phyloP scores from a whole-genome alignment of 2,797 vertebrate genomes.

The Pangasius mekongensis region DNA sequence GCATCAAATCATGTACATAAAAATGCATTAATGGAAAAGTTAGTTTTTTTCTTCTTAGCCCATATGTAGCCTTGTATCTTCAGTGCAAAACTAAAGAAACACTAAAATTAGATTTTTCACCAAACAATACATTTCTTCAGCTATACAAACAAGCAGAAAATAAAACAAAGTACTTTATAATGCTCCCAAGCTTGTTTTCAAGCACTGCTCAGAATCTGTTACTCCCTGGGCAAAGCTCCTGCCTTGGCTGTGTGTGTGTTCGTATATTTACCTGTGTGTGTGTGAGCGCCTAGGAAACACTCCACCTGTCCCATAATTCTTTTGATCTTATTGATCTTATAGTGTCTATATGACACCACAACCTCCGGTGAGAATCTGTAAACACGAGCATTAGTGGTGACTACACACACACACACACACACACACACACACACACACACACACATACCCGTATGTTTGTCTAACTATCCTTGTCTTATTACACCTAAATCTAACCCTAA shows the following conservation, averaged over 20 bases:
- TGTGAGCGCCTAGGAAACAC: neutral
- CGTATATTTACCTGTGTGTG: neutral
- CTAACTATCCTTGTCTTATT: no score
- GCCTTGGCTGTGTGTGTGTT: neutral
- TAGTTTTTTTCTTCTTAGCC: neutral
- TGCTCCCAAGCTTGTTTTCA: neutral
- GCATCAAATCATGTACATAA: neutral
- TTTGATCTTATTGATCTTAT: constrained; percentile 18
- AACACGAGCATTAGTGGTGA: neutral
- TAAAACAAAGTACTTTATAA: neutral
- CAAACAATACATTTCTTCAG: neutral
- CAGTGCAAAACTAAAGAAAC: neutral
- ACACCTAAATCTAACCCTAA: neutral
- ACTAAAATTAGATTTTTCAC: neutral
- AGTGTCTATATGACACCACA: neutral
- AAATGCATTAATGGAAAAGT: neutral
- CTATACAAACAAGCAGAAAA: neutral
- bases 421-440: constrained; percentile 17
- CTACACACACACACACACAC: constrained; percentile 19
- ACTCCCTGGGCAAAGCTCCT: constrained; percentile 14
- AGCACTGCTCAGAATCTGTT: constrained; percentile 17
- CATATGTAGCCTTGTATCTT: neutral
- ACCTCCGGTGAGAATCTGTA: neutral
- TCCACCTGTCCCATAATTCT: constrained; percentile 27
- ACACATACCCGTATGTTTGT: neutral